Evolutionary conservation across 2,888 invertebrate species (phyloP), one percentile per base, ranked within the genome.

Genomic region (Pegoplata infirma): DNA sequence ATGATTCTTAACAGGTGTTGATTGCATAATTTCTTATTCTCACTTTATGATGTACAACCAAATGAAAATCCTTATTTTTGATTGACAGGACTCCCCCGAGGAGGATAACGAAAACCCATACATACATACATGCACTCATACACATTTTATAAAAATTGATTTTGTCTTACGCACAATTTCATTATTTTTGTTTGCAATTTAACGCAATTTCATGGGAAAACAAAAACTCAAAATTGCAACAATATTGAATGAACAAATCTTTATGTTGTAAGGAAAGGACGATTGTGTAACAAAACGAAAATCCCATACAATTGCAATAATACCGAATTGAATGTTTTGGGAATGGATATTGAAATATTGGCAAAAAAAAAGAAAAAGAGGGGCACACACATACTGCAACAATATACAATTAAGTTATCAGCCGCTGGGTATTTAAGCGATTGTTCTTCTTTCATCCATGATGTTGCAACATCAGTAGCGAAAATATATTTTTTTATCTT

Each of bases 61-160:
- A 40, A 51, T 8, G 59, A 49, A 49, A 64, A 61, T 63, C 58
- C 51, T 16, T 8, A 8, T 25, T 40, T 40, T 44, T 79, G 79
- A 79, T 75, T 79, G 79, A 79, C 79, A 75, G 79, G 79, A 79
- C 79, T 75, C 61, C 79, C 79, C 75, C 67, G 58, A n/a, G n/a
- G 58, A 63, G 71, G 53, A 67, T 5, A 51, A 44, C 23, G 40
- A 53, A 61, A 40, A 40, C n/a, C n/a, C n/a, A n/a, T n/a, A n/a
- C n/a, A n/a, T n/a, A n/a, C n/a, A n/a, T n/a, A n/a, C n/a, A n/a
- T n/a, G n/a, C n/a, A n/a, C n/a, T n/a, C n/a, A n/a, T n/a, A 64
- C 2, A 58, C 10, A 6, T 53, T 66, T 59, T 61, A 23, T 47
- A 51, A 51, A 69, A 66, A 63, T 71, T 72, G 61, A 75, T 71